Percentiles rank a stretch among this genome's conserved stretches.
Evolutionary conservation across 2,797 vertebrate genomes (phyloP).

Genomic region (Epinephelus coioides): DNA sequence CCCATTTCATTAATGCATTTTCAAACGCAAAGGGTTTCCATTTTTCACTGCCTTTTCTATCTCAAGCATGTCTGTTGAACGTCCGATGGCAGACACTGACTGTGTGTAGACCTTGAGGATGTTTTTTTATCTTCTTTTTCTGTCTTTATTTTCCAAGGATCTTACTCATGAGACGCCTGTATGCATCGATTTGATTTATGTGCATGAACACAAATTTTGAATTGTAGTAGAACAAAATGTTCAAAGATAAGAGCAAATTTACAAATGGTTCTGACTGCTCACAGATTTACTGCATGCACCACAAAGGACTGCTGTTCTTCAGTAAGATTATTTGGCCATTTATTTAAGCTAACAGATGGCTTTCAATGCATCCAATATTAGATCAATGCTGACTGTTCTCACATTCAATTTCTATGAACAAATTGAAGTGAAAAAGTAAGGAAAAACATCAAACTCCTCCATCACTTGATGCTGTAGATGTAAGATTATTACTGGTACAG

Average conservation of each 20-base stretch:
- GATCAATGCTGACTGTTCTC: neutral
- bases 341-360: neutral
- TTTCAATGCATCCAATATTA: neutral
- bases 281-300: neutral
- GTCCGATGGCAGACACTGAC: neutral
- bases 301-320: neutral
- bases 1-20: conserved; percentile 34
- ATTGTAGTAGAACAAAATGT: neutral
- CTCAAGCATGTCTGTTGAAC: neutral
- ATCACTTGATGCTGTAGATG: neutral
- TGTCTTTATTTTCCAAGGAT: neutral
- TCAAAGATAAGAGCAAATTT: neutral
- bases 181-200: neutral
- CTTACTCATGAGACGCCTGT: neutral
- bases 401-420: neutral
- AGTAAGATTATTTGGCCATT: neutral
- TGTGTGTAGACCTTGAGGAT: neutral
- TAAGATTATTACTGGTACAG: neutral
- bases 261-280: neutral
- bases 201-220: neutral
- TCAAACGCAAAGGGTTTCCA: neutral
- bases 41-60: conserved; percentile 3
- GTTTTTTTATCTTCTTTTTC: neutral
- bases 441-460: neutral
- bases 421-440: neutral